Conservation (phyloP, 2,113 vertebrate genomes). For the Muscicapa adusta region DNA sequence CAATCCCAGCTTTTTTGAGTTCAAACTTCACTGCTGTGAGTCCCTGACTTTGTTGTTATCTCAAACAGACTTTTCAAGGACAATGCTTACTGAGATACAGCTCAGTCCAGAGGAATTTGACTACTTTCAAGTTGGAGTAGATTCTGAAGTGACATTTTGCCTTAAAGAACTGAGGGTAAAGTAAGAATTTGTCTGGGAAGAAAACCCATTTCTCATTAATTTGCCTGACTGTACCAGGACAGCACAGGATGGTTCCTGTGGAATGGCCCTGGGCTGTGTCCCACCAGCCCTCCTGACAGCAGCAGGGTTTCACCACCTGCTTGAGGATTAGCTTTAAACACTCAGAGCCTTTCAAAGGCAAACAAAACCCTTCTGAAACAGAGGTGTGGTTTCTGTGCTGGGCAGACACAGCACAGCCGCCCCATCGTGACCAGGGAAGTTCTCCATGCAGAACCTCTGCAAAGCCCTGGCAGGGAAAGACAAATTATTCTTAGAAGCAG, state of each 20-base stretch:
- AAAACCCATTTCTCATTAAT: background rate
- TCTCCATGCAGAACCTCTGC: background rate
- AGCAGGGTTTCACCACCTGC: background rate
- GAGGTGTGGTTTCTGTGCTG: background rate
- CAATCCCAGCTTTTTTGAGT: background rate
- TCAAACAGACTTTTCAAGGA: constrained; percentile 76
- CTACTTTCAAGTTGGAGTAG: constrained; percentile 83
- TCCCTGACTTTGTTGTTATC: background rate
- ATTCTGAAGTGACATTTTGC: constrained; percentile 91
- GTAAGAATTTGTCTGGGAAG: background rate
- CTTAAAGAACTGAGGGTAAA: constrained; percentile 93
- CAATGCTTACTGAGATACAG: constrained; percentile 82
- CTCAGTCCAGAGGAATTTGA: constrained; percentile 89
- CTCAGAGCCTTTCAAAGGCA: background rate
- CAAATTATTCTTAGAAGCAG: background rate
- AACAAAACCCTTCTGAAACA: background rate
- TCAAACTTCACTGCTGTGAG: background rate
- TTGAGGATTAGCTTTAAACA: background rate
- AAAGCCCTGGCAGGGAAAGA: background rate
- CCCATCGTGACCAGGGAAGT: fast-evolving
- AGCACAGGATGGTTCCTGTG: background rate
- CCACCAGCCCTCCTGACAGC: background rate
- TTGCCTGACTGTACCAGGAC: background rate
- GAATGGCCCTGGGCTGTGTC: background rate
- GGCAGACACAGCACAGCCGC: background rate